These are phyloP conservation scores for Drosophila kepulauana DNA, from an alignment of 1,140 invertebrate species.

Conservation along the genomic window DNA sequence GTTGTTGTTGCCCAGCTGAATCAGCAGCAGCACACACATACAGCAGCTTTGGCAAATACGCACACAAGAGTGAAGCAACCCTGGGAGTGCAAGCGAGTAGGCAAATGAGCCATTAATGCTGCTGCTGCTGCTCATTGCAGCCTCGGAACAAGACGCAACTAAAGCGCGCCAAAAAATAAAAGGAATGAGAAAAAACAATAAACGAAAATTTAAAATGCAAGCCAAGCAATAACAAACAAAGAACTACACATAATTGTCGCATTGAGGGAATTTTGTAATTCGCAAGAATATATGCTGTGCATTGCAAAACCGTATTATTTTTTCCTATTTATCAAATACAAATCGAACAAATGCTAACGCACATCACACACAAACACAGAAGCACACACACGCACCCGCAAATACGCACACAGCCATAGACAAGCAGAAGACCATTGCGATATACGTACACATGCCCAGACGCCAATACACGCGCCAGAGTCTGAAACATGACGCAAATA, in stretches of 20 bases:
- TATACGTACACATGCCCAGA: conserved; percentile 22
- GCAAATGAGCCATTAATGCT: not conserved
- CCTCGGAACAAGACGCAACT: conserved; percentile 27
- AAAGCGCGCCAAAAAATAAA: conserved; percentile 48
- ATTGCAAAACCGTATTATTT: conserved; percentile 15
- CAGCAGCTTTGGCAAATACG: not conserved
- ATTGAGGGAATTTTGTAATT: not conserved
- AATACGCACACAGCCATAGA: not conserved
- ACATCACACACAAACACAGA: not conserved
- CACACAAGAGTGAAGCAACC: not conserved
- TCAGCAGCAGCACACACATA: conserved; percentile 14
- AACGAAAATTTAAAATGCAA: conserved; percentile 24
- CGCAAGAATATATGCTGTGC: conserved; percentile 3
- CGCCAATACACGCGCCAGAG: conserved; percentile 57
- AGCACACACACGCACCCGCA: conserved; percentile 5
- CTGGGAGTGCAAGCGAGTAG: conserved; percentile 26
- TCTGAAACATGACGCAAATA: conserved; percentile 71
- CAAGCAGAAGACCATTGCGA: conserved; percentile 2
- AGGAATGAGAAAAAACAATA: too few species aligned
- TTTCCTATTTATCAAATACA: conserved; percentile 32
- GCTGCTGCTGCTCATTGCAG: conserved; percentile 14
- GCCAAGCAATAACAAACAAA: conserved; percentile 1
- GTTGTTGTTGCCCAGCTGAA: conserved; percentile 23
- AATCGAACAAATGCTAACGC: conserved; percentile 25
- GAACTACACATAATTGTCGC: not conserved